These are phyloP conservation scores for Pissodes strobi DNA, from an alignment of 1,140 invertebrate species.

Conservation along the genomic window DNA sequence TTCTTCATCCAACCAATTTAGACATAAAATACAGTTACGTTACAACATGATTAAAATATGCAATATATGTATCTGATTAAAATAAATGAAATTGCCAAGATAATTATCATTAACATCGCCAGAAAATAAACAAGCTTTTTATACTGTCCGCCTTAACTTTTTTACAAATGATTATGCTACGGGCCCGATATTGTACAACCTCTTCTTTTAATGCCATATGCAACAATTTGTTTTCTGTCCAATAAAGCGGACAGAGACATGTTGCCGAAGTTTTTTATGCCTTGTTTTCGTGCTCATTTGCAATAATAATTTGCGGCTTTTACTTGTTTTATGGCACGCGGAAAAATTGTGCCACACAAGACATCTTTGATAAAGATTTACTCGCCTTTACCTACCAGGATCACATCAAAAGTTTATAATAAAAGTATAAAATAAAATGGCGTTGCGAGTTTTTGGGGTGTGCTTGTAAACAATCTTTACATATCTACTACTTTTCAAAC, in stretches of 20 bases:
- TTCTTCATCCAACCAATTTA: neutral
- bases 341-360: too few species aligned
- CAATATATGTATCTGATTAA: conserved; percentile 23
- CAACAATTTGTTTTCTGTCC: conserved; percentile 34
- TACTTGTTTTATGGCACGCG: too few species aligned
- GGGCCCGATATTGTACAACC: conserved; percentile 23
- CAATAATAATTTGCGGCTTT: conserved; percentile 15
- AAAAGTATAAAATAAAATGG: too few species aligned
- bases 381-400: too few species aligned
- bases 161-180: conserved; percentile 33
- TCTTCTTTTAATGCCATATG: conserved; percentile 19
- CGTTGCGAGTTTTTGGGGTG: too few species aligned
- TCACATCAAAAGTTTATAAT: too few species aligned
- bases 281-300: conserved; percentile 24
- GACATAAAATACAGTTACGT: conserved; percentile 15
- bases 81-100: conserved; percentile 43
- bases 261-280: conserved; percentile 18
- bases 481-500: too few species aligned
- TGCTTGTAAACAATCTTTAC: too few species aligned
- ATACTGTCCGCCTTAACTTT: conserved; percentile 28
- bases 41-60: conserved; percentile 25
- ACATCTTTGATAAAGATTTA: too few species aligned
- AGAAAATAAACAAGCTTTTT: conserved; percentile 34
- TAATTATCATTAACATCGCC: conserved; percentile 39
- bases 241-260: conserved; percentile 24